Base-by-base conservation (phyloP, 1,140 invertebrate genomes). In the Neuroterus valhalla region DNA sequence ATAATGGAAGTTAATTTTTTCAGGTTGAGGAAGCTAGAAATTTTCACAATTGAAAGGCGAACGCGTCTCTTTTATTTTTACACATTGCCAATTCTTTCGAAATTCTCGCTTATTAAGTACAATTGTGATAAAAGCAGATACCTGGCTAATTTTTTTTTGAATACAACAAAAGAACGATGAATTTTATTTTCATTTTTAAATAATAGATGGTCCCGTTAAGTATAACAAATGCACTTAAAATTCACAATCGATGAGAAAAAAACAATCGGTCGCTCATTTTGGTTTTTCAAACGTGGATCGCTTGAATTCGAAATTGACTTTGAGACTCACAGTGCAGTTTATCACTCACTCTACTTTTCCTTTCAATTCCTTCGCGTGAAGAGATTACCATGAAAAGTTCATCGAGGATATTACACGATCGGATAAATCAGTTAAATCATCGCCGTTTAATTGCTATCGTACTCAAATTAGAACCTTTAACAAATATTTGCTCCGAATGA, bases 391-490 rank as follows among this genome's bases (percentile, higher is more conserved):
- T 62, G 55, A 14, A 62, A 62, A 31, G 31, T 38, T 8, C 31
- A 31, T 62, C 55, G 23, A 62, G 23, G 52, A 62, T 23, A 62
- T 26, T 62, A 62, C 52, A 62, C 31, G 55, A 62, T 62, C 23
- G 23, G 55, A 62, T 38, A 38, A 38, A 38, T 62, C 23, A 62
- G n/a, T 62, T 62, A 14, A 62, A 62, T 62, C 55, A 62, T 62
- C 55, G 55, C 26, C 31, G 12, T 62, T 62, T 38, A 62, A 23
- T 62, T 14, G 55, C 55, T 62, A 62, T 62, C 55, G 55, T 62
- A 62, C 55, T 62, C 55, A 62, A 62, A 62, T 62, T 62, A 62
- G 26, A 62, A 62, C 31, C 23, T 31, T 62, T 62, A 62, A 62
- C 55, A 62, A 31, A 62, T 62, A 31, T 62, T 62, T 62, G 23